Percentiles rank a stretch among this genome's conserved stretches.
phyloP scores from a whole-genome alignment of 2,888 invertebrate genomes.

The Ommatoiulus sabulosus region DNA sequence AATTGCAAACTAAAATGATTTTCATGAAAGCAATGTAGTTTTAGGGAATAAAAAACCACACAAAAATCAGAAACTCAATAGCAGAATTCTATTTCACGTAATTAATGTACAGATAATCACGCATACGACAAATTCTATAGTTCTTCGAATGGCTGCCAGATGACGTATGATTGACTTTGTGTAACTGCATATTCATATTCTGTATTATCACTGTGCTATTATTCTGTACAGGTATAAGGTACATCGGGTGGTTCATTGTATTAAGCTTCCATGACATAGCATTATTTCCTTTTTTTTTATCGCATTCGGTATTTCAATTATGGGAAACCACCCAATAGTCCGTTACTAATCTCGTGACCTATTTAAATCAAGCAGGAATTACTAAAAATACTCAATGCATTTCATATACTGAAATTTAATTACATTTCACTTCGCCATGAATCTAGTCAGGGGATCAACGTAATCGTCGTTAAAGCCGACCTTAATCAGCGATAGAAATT shows the following conservation, averaged over 20 bases:
- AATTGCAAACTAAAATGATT: too few species aligned
- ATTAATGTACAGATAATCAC: too few species aligned
- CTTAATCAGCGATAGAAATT: neutral
- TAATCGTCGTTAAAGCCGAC: neutral
- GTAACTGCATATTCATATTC: too few species aligned
- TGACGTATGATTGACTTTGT: too few species aligned
- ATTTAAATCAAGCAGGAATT: conserved; percentile 2
- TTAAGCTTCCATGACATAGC: neutral
- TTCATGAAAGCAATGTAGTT: too few species aligned
- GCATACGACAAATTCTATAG: too few species aligned
- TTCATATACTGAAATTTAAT: conserved; percentile 45
- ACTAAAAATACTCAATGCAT: neutral
- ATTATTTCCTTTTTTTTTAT: conserved; percentile 11
- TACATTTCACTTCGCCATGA: neutral
- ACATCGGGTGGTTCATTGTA: neutral
- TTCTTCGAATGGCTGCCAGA: too few species aligned
- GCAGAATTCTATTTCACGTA: too few species aligned
- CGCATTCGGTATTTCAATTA: neutral
- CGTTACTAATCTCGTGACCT: neutral
- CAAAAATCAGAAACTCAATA: too few species aligned
- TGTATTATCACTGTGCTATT: too few species aligned
- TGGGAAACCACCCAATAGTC: neutral
- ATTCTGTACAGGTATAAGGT: too few species aligned
- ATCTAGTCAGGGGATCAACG: neutral
- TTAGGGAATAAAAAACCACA: too few species aligned